Evolutionary conservation across 1,140 invertebrate species (phyloP), one percentile per base, ranked within the genome.

Genomic region (Hylyphantes graminicola): DNA sequence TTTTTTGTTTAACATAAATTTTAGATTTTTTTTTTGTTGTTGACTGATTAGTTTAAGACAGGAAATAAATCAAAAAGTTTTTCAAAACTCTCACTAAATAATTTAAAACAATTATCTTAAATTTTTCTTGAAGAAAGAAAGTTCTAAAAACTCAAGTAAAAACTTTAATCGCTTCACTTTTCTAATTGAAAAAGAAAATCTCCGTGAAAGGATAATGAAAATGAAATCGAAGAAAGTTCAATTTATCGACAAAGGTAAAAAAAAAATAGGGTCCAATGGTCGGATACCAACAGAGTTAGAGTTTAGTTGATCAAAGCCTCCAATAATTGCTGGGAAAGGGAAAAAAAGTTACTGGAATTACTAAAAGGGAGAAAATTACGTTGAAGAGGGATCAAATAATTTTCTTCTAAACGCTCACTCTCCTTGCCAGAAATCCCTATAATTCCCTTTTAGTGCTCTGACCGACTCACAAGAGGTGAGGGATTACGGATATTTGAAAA

Each of bases 331-430:
- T 81, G 67, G 57, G 61, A 73, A 76, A 70, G 48, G 54, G 35
- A 76, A 61, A 59, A 65, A 70, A 48, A 48, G 77, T 68, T 68
- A n/a, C 21, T 50, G 54, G 77, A 70, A 81, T 81, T 81, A 81
- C 79, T 50, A 73, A 61, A 63, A 15, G 57, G 57, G 67, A 73
- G 79, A 81, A 81, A 81, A 81, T 81, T 72, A 81, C 79, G 68
- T 73, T 81, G 35, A 81, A 81, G 55, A 73, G 68, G 79, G 79
- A 81, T 81, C 79, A 81, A 81, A 81, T 81, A 81, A 81, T 81
- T 81, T 81, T 81, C 79, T 81, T 81, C 79, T 81, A 81, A 81
- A 81, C 79, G 65, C 79, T 81, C 63, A 81, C 79, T 80, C 61
- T 70, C 64, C 68, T 48, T 59, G 77, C 65, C 48, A 73, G 51